Evolutionary conservation across 2,113 vertebrate species (phyloP).

Genomic region (Nipponia nippon): DNA sequence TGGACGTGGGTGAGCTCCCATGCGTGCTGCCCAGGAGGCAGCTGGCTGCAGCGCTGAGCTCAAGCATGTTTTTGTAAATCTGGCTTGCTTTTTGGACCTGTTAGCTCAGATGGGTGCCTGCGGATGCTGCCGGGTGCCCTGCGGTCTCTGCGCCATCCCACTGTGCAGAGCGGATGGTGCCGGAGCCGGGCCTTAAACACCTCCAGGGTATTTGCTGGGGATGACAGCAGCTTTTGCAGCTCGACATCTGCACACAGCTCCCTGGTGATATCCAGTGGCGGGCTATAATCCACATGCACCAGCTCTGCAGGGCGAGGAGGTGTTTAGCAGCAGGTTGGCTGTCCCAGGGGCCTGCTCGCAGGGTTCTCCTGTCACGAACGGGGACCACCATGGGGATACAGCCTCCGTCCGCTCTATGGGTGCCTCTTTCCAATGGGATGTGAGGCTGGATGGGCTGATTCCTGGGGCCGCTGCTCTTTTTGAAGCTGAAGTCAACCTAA

Average conservation of each 20-base stretch:
- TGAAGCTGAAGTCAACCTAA: neutral
- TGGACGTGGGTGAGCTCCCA: neutral
- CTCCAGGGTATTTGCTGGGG: neutral
- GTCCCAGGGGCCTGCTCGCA: neutral
- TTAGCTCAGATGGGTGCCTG: neutral
- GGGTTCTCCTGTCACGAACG: neutral
- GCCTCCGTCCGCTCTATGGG: accelerated
- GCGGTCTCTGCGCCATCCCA: neutral
- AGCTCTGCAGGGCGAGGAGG: neutral
- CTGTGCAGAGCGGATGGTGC: neutral
- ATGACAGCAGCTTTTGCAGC: neutral
- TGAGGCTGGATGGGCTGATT: neutral
- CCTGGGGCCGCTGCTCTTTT: neutral
- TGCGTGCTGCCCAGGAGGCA: neutral
- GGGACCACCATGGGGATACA: accelerated
- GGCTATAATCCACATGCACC: accelerated
- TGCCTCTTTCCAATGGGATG: neutral
- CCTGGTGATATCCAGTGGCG: neutral
- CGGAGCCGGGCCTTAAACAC: neutral
- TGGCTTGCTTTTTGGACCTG: accelerated
- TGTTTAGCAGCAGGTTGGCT: neutral
- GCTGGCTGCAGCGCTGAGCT: neutral
- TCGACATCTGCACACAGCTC: neutral
- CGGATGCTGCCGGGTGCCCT: neutral
- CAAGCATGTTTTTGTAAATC: neutral